Percentiles rank a stretch among this genome's conserved stretches.
Evolutionary conservation across 2,113 vertebrate genomes (phyloP).

Genomic region (Alethe diademata): DNA sequence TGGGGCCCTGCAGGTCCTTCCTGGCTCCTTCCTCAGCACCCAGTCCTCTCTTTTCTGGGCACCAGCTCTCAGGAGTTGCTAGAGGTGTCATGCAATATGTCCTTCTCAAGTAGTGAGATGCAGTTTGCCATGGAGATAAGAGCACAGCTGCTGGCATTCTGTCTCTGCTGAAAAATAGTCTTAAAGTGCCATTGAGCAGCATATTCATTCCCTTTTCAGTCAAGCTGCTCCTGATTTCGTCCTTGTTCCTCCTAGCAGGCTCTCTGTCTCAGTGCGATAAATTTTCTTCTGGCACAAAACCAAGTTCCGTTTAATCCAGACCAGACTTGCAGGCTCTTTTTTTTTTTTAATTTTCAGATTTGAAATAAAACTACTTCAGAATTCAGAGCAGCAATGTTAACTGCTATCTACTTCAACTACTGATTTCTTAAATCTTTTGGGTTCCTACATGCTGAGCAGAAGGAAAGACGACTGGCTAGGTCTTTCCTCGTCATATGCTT

Average conservation of each 20-base stretch:
- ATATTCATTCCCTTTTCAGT: neutral
- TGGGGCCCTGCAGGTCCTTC: neutral
- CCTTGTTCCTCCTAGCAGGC: neutral
- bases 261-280: neutral
- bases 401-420: neutral
- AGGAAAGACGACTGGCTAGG: neutral
- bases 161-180: neutral
- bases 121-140: neutral
- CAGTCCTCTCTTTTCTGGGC: neutral
- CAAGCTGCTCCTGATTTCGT: neutral
- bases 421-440: neutral
- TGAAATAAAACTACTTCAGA: neutral
- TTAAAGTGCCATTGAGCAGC: neutral
- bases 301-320: constrained; percentile 4
- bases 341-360: neutral
- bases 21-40: neutral
- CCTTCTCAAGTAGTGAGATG: neutral
- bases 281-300: neutral
- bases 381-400: neutral
- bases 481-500: neutral
- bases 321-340: neutral
- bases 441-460: neutral
- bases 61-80: neutral
- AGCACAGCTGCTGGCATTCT: neutral
- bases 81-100: neutral